Percentiles rank a stretch among this genome's conserved stretches.
phyloP scores from a whole-genome alignment of 2,888 invertebrate species.

The Agriotes lineatus region DNA sequence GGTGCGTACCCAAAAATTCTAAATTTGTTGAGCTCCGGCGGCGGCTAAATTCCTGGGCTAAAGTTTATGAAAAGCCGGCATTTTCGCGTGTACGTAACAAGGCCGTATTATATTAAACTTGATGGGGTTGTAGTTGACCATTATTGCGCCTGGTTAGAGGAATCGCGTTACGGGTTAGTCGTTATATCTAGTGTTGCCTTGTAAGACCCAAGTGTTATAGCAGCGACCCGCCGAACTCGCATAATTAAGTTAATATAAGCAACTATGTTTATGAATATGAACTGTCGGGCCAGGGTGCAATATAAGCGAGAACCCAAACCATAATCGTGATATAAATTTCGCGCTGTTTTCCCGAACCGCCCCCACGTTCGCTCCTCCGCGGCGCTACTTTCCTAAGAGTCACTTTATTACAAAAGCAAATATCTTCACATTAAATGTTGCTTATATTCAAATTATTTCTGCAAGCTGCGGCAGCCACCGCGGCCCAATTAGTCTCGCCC shows the following conservation, averaged over 20 bases:
- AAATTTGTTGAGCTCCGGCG: no score
- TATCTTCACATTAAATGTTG: slow-evolving; percentile 63
- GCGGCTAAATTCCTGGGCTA: no score
- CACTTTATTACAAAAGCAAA: slow-evolving; percentile 63
- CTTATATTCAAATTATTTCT: slow-evolving; percentile 64
- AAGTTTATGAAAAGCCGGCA: not conserved
- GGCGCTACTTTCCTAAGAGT: slow-evolving; percentile 46
- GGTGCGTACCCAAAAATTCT: no score
- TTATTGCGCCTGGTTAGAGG: slow-evolving; percentile 30
- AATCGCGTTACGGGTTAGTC: slow-evolving; percentile 29
- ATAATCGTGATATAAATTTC: slow-evolving; percentile 62
- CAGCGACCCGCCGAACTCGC: slow-evolving; percentile 41
- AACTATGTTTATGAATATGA: slow-evolving; percentile 52
- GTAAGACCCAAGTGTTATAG: slow-evolving; percentile 35
- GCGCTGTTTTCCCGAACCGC: slow-evolving; percentile 47
- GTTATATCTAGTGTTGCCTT: slow-evolving; percentile 31
- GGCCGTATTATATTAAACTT: slow-evolving; percentile 31
- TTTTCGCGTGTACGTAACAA: slow-evolving; percentile 14
- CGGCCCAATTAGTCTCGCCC: slow-evolving; percentile 60
- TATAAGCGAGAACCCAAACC: slow-evolving; percentile 60
- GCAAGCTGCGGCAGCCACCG: slow-evolving; percentile 54
- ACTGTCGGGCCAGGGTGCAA: slow-evolving; percentile 52
- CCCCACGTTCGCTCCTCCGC: slow-evolving; percentile 28
- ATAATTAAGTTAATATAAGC: slow-evolving; percentile 53
- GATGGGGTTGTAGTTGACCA: slow-evolving; percentile 31